phyloP scores from a whole-genome alignment of 2,888 invertebrate genomes.

The Acrobasis repandana region DNA sequence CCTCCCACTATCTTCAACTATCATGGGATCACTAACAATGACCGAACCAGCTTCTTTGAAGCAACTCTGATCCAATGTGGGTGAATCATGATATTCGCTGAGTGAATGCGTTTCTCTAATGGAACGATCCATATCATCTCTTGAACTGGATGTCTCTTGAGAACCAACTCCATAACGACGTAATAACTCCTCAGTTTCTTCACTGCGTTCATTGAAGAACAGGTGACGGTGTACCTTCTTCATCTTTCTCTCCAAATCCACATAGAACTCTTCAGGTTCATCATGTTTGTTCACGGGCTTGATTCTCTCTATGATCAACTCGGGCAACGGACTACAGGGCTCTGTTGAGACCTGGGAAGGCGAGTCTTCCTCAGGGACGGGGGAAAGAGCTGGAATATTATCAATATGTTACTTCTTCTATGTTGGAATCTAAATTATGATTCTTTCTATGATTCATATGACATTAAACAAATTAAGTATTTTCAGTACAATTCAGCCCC shows the following conservation, averaged over 20 bases:
- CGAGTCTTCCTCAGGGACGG: conserved; percentile 40
- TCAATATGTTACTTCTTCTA: background rate
- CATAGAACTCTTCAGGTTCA: conserved; percentile 43
- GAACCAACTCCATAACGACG: background rate
- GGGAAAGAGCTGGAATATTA: conserved; percentile 38
- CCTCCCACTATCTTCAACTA: background rate
- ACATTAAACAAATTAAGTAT: too few species aligned
- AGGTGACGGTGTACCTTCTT: conserved; percentile 39
- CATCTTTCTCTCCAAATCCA: conserved; percentile 37
- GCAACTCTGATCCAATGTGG: background rate
- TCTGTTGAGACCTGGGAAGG: conserved; percentile 23
- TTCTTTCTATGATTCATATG: too few species aligned
- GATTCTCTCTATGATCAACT: conserved; percentile 43
- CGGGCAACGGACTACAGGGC: conserved; percentile 42
- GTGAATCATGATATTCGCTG: background rate
- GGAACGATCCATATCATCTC: too few species aligned
- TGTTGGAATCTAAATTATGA: too few species aligned
- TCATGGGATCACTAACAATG: background rate
- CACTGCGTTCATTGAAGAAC: conserved; percentile 35
- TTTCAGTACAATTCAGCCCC: too few species aligned
- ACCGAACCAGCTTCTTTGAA: background rate
- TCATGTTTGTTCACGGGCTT: conserved; percentile 41
- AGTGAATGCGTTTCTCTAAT: background rate
- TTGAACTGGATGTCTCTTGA: background rate
- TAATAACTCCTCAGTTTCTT: conserved; percentile 8